Percentiles rank a stretch among this genome's conserved stretches.
These are phyloP conservation scores for Parus major DNA, from an alignment of 2,113 vertebrate genomes.

Conservation along the genomic window DNA sequence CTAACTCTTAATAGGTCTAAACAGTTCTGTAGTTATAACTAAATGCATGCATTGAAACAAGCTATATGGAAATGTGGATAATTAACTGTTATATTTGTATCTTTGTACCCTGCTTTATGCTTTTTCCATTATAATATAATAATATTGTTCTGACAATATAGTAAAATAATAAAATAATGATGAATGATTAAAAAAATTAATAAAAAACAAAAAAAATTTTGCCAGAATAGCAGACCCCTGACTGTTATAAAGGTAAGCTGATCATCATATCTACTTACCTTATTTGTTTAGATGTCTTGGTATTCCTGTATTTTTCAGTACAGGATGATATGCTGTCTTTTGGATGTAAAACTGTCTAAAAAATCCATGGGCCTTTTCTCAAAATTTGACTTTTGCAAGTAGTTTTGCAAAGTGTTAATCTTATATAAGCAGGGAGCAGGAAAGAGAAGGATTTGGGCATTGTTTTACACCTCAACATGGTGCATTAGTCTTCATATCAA, in stretches of 20 bases:
- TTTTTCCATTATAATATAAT: not conserved
- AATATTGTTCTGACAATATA: not conserved
- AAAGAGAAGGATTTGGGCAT: not conserved
- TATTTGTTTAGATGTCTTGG: not conserved
- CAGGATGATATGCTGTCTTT: not conserved
- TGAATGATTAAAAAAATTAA: no score
- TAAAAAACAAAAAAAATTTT: not conserved
- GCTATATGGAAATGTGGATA: not conserved
- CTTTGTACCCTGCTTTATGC: not conserved
- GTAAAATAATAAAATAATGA: not conserved
- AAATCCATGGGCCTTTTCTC: not conserved
- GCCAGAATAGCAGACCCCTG: not conserved
- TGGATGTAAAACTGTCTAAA: not conserved
- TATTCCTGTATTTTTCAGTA: not conserved
- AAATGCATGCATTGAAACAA: not conserved
- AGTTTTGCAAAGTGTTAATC: not conserved
- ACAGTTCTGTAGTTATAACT: not conserved
- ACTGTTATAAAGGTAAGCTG: not conserved
- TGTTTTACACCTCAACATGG: not conserved
- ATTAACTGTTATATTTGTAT: not conserved
- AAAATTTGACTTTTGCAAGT: not conserved
- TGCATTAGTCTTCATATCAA: not conserved
- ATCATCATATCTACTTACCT: not conserved
- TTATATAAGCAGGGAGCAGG: not conserved
- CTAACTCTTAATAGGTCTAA: not conserved